Conservation (phyloP, 2,888 invertebrate species). For the Sarcophaga rosellei region DNA sequence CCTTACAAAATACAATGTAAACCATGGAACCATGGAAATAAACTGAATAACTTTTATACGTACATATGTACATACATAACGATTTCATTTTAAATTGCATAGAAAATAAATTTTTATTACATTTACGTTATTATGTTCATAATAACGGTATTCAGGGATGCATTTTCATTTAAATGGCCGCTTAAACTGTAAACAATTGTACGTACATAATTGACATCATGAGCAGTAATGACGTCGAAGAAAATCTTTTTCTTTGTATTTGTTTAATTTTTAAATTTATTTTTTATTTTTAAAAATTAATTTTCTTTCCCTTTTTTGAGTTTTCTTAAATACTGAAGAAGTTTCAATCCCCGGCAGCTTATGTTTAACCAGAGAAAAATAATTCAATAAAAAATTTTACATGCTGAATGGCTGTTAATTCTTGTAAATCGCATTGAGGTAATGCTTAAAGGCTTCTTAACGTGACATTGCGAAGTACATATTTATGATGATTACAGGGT, state of each 20-base stretch:
- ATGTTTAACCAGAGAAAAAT: background rate
- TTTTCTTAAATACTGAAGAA: background rate
- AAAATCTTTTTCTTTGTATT: too few species aligned
- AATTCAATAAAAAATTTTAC: background rate
- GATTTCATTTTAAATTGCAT: slow-evolving; percentile 14
- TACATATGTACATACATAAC: too few species aligned
- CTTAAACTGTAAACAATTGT: background rate
- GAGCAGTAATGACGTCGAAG: too few species aligned
- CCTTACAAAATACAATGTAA: too few species aligned
- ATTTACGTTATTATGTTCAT: slow-evolving; percentile 1
- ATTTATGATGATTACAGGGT: background rate
- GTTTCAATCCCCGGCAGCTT: background rate
- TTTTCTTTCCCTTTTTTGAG: background rate
- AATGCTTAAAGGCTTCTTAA: background rate
- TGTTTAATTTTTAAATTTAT: too few species aligned
- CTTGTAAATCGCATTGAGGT: background rate
- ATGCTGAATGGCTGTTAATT: background rate
- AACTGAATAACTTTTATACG: background rate
- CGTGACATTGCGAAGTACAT: background rate
- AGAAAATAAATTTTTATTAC: slow-evolving; percentile 3
- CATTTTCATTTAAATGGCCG: background rate
- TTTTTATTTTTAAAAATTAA: too few species aligned
- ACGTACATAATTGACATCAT: too few species aligned
- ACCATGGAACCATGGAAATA: background rate
- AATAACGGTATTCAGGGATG: background rate